phyloP scores from a whole-genome alignment of 2,888 invertebrate genomes.

The Lycocerus yunnanus region DNA sequence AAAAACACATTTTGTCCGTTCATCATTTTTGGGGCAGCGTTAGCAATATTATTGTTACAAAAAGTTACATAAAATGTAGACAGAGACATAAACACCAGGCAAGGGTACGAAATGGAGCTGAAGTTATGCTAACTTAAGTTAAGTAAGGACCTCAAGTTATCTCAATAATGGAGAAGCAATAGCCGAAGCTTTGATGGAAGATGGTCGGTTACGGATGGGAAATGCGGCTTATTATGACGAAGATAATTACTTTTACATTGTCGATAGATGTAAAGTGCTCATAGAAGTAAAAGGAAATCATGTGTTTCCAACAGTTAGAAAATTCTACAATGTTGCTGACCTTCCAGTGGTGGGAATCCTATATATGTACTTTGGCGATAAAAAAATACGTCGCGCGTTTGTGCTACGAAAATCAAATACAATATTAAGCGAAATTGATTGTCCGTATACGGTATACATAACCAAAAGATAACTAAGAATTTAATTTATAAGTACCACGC shows the following conservation, averaged over 20 bases:
- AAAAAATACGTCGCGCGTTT: too few species aligned
- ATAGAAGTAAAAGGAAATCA: conserved; percentile 87
- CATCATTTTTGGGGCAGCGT: conserved; percentile 76
- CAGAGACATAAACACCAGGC: conserved; percentile 47
- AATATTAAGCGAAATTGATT: too few species aligned
- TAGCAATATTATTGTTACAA: conserved; percentile 66
- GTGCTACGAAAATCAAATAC: too few species aligned
- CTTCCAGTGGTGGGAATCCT: too few species aligned
- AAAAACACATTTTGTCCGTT: conserved; percentile 69
- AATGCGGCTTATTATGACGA: conserved; percentile 82
- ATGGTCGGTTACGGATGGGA: conserved; percentile 81
- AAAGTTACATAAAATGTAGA: conserved; percentile 66
- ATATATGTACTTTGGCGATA: too few species aligned
- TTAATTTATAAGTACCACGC: too few species aligned
- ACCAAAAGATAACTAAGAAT: too few species aligned
- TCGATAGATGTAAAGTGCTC: conserved; percentile 79
- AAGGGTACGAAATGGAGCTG: conserved; percentile 78
- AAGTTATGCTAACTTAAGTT: conserved; percentile 82
- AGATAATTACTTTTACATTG: conserved; percentile 74
- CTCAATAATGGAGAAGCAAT: conserved; percentile 77
- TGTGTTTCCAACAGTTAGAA: too few species aligned
- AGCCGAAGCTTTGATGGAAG: conserved; percentile 69
- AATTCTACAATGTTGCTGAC: too few species aligned
- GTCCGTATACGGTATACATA: too few species aligned
- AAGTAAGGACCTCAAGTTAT: too few species aligned